Percentiles rank a stretch among this genome's conserved stretches.
These are phyloP conservation scores for Takifugu bimaculatus DNA, from an alignment of 2,113 vertebrate species.

Conservation along the genomic window DNA sequence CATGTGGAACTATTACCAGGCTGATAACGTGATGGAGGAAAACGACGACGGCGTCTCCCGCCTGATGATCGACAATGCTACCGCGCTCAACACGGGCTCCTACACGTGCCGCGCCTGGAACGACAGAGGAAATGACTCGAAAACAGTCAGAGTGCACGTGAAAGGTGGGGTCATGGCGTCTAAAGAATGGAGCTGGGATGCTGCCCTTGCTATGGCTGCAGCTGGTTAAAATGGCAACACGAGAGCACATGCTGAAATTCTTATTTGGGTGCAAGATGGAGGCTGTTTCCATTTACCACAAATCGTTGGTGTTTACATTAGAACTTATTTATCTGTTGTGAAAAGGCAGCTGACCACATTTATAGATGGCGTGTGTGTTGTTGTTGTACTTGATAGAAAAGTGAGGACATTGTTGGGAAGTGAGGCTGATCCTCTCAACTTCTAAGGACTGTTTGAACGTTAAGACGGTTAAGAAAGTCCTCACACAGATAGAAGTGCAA, in stretches of 20 bases:
- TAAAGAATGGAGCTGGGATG: too few relatives aligned
- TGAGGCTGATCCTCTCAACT: too few relatives aligned
- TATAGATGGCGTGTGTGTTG: constrained; percentile 16
- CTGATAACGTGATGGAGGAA: constrained; percentile 29
- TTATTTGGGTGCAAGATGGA: too few relatives aligned
- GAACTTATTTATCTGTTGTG: background rate
- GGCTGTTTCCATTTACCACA: background rate
- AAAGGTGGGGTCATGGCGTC: constrained; percentile 35
- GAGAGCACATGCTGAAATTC: too few relatives aligned
- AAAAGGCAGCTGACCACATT: constrained; percentile 4
- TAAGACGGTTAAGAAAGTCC: too few relatives aligned
- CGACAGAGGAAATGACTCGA: constrained; percentile 11
- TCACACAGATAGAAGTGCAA: background rate
- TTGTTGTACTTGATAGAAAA: too few relatives aligned
- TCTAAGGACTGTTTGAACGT: too few relatives aligned
- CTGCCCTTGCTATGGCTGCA: too few relatives aligned
- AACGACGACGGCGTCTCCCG: constrained; percentile 54
- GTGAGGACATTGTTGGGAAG: too few relatives aligned
- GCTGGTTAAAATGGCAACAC: too few relatives aligned
- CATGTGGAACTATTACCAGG: constrained; percentile 41
- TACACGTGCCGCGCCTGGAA: constrained; percentile 53
- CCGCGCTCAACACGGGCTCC: constrained; percentile 41
- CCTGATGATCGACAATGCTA: constrained; percentile 42
- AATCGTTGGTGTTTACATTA: background rate
- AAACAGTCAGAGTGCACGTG: constrained; percentile 44